Evolutionary conservation across 1,140 invertebrate genomes (phyloP).

Genomic region (Hypsibius dujardini): DNA sequence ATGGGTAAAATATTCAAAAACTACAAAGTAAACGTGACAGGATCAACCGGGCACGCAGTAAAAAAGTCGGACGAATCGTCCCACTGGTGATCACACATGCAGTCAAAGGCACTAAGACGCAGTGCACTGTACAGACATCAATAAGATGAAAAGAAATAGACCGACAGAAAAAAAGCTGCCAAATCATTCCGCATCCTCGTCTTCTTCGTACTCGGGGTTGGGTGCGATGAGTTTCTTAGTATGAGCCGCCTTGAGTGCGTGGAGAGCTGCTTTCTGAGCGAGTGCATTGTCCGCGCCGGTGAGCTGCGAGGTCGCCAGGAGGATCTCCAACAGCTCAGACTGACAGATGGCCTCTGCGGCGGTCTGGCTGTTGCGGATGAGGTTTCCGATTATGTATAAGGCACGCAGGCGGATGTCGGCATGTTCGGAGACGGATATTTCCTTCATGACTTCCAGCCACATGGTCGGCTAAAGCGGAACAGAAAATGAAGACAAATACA

Average conservation of each 20-base stretch:
- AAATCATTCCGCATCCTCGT: conserved; percentile 1
- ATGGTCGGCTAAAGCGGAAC: conserved; percentile 25
- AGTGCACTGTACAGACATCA: too few relatives aligned
- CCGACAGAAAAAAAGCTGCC: neutral
- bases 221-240: conserved; percentile 51
- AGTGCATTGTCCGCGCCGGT: conserved; percentile 39
- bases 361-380: conserved; percentile 54
- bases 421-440: conserved; percentile 58
- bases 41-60: too few relatives aligned
- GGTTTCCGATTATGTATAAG: conserved; percentile 55
- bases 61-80: too few relatives aligned
- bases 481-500: conserved; percentile 19
- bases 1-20: too few relatives aligned
- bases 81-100: too few relatives aligned
- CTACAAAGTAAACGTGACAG: too few relatives aligned
- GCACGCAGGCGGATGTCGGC: conserved; percentile 65
- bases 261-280: conserved; percentile 47
- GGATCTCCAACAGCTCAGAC: conserved; percentile 67
- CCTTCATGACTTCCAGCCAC: conserved; percentile 49
- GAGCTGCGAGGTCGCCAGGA: conserved; percentile 57
- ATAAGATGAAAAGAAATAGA: neutral
- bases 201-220: conserved; percentile 6
- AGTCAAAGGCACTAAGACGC: neutral
- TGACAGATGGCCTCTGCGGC: conserved; percentile 60
- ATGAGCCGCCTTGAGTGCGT: conserved; percentile 55